Conservation (phyloP, 2,113 vertebrate species). For the Laterallus jamaicensis region DNA sequence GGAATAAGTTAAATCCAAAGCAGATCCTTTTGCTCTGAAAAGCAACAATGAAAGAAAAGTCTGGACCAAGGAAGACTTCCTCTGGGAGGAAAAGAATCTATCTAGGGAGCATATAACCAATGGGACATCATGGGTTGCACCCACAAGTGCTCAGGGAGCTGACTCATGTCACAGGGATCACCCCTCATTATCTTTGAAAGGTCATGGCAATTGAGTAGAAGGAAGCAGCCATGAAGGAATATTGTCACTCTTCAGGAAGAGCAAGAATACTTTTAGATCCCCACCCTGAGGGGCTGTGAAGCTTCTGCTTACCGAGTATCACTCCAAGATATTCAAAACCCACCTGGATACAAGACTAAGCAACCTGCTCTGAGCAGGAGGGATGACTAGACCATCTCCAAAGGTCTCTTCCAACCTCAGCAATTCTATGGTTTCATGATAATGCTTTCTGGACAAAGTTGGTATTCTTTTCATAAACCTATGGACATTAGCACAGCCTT, state of each 20-base stretch:
- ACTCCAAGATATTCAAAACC: not conserved
- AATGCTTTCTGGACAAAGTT: not conserved
- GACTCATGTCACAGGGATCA: not conserved
- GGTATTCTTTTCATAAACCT: not conserved
- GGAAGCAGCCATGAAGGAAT: too few species aligned
- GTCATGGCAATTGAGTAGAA: not conserved
- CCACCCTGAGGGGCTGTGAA: not conserved
- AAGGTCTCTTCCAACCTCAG: not conserved
- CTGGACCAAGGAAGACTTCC: not conserved
- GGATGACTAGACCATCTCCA: not conserved
- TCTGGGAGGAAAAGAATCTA: not conserved
- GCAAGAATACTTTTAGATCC: not conserved
- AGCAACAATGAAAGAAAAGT: not conserved
- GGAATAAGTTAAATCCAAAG: not conserved
- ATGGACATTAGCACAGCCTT: not conserved
- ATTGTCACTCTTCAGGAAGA: not conserved
- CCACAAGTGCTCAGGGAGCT: not conserved
- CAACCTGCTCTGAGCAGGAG: not conserved
- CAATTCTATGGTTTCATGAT: not conserved
- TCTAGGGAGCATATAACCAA: not conserved
- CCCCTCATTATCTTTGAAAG: not conserved
- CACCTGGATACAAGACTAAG: not conserved
- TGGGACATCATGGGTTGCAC: not conserved
- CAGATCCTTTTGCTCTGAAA: not conserved
- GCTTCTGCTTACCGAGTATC: not conserved